Evolutionary conservation across 2,797 vertebrate genomes (phyloP).

Genomic region (Leuciscus waleckii): DNA sequence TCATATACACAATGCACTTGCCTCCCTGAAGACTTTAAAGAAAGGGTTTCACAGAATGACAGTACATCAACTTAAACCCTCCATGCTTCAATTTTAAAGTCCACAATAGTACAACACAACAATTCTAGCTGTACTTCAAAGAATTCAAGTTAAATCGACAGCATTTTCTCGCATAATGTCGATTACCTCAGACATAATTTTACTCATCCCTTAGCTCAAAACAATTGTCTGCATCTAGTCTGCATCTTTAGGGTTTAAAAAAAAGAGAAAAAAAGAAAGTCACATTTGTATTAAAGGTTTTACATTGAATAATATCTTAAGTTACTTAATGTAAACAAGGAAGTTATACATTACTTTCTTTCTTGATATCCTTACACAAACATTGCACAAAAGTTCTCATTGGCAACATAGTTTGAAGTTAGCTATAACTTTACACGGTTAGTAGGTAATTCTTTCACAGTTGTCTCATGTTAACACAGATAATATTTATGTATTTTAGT

Average conservation of each 20-base stretch:
- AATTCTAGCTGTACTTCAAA: slow-evolving; percentile 4
- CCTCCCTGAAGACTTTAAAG: slow-evolving; percentile 12
- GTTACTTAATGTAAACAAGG: background rate
- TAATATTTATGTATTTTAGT: background rate
- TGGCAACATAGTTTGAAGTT: background rate
- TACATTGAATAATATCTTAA: background rate
- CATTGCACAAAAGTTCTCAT: background rate
- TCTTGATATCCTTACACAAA: background rate
- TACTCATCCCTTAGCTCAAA: background rate
- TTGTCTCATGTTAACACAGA: background rate
- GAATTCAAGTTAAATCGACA: background rate
- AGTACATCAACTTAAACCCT: slow-evolving; percentile 22
- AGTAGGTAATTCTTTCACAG: background rate
- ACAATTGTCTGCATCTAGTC: background rate
- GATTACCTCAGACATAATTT: background rate
- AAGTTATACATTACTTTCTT: background rate
- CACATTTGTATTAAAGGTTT: background rate
- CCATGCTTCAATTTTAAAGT: background rate
- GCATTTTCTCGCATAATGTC: background rate
- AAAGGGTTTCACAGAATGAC: background rate
- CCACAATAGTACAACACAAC: background rate
- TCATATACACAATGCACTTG: slow-evolving; percentile 4
- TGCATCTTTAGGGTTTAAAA: background rate
- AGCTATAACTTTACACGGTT: background rate
- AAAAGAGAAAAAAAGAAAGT: background rate